phyloP scores from a whole-genome alignment of 1,140 invertebrate genomes.

The Drosophila jambulina region DNA sequence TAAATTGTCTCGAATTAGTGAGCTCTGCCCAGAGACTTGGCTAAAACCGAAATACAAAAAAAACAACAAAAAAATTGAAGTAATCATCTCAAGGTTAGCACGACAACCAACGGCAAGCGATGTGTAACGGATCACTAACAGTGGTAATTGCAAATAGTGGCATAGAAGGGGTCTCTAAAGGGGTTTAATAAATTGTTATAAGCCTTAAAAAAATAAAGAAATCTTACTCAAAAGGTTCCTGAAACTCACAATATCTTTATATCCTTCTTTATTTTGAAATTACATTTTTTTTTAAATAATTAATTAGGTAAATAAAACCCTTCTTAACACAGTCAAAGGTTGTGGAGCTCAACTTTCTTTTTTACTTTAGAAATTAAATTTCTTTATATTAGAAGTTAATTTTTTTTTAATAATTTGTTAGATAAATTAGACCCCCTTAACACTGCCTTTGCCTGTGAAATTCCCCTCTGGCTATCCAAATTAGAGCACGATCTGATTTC shows the following conservation, averaged over 20 bases:
- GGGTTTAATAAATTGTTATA: not conserved
- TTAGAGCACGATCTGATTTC: slow-evolving; percentile 77
- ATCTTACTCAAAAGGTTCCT: not conserved
- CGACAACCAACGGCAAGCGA: slow-evolving; percentile 56
- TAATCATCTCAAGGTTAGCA: slow-evolving; percentile 81
- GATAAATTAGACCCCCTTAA: not conserved
- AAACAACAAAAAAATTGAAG: slow-evolving; percentile 63
- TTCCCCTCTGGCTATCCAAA: slow-evolving; percentile 35
- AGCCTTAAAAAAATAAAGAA: not conserved
- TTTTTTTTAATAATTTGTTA: not conserved
- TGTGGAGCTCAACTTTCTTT: too few species aligned
- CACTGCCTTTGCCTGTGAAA: not conserved
- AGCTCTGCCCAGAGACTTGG: slow-evolving; percentile 39
- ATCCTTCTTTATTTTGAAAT: not conserved
- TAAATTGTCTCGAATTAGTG: slow-evolving; percentile 81
- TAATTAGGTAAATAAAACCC: not conserved
- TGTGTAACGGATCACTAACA: slow-evolving; percentile 72
- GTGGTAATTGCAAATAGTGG: slow-evolving; percentile 34
- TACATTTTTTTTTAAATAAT: not conserved
- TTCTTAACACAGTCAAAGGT: too few species aligned
- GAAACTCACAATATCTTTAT: not conserved
- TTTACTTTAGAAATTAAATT: too few species aligned
- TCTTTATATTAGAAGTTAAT: not conserved
- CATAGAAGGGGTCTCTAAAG: not conserved
- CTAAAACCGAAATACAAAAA: slow-evolving; percentile 26